Evolutionary conservation across 2,888 invertebrate species (phyloP).

Genomic region (Luperina nickerlii): DNA sequence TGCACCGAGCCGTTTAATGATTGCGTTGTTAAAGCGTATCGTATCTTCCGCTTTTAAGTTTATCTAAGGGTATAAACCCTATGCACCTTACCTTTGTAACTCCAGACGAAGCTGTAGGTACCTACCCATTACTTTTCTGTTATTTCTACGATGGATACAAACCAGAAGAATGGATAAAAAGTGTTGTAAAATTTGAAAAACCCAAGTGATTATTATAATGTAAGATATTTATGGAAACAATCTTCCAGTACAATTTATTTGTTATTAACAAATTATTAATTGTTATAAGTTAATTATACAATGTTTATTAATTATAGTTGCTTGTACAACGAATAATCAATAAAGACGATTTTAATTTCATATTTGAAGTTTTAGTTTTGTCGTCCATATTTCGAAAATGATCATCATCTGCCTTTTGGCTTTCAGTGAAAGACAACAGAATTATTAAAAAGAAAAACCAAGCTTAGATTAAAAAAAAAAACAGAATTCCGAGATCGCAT

Average conservation of each 20-base stretch:
- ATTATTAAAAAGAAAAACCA: neutral
- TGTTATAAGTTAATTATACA: conserved; percentile 72
- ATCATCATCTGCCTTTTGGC: neutral
- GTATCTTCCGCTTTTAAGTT: neutral
- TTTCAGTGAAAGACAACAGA: neutral
- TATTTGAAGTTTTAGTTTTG: conserved; percentile 8
- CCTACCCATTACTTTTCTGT: neutral
- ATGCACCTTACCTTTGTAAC: neutral
- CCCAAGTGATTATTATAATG: conserved; percentile 46
- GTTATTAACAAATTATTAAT: conserved; percentile 68
- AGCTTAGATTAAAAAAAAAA: neutral
- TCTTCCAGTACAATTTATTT: conserved; percentile 79
- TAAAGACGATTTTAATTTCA: conserved; percentile 72
- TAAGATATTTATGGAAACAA: conserved; percentile 65
- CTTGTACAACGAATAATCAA: conserved; percentile 83
- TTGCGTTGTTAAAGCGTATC: neutral
- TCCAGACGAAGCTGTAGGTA: neutral
- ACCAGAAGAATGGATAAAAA: neutral
- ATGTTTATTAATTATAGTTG: conserved; percentile 80
- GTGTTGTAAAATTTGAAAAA: conserved; percentile 14
- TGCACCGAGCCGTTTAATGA: neutral
- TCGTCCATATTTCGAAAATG: neutral
- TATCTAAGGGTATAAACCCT: neutral
- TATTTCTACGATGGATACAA: conserved; percentile 38
- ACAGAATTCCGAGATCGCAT: neutral